These are phyloP conservation scores for Petroica traversi DNA, from an alignment of 2,113 vertebrate species.

Conservation along the genomic window DNA sequence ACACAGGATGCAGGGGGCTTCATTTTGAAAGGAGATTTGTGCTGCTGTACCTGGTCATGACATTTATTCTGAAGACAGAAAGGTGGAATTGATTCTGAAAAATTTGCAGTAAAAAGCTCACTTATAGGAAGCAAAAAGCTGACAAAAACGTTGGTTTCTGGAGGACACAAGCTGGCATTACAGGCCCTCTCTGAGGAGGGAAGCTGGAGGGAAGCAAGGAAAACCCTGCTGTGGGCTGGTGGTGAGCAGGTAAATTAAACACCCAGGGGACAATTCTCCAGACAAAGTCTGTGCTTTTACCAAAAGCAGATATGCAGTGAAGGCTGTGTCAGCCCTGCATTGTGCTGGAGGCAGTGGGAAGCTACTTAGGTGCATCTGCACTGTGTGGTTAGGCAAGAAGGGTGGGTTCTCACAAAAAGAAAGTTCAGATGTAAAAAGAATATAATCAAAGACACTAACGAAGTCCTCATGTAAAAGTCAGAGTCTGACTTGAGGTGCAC, in stretches of 20 bases:
- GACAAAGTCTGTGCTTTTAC: neutral
- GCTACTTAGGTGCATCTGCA: neutral
- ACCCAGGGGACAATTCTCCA: fast-evolving
- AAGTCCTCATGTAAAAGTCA: neutral
- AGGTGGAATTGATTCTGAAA: neutral
- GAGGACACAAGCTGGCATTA: neutral
- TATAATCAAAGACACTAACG: neutral
- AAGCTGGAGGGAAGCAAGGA: neutral
- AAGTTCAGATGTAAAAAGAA: neutral
- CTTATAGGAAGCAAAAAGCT: neutral
- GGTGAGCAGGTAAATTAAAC: neutral
- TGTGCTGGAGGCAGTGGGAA: neutral
- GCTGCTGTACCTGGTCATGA: neutral
- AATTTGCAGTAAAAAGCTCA: neutral
- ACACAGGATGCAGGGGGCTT: neutral
- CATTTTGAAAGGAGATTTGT: neutral
- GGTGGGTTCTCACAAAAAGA: neutral
- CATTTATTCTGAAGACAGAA: neutral
- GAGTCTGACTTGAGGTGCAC: neutral
- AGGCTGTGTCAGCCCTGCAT: neutral
- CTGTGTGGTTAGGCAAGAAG: neutral
- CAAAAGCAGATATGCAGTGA: neutral
- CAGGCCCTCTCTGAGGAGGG: neutral
- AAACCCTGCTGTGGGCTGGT: neutral
- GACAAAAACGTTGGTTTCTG: neutral